Conservation (phyloP, 30 jellyfish, hydroid and myxozoan genomes). For the Aurelia aurita complex sp. Pacific region DNA sequence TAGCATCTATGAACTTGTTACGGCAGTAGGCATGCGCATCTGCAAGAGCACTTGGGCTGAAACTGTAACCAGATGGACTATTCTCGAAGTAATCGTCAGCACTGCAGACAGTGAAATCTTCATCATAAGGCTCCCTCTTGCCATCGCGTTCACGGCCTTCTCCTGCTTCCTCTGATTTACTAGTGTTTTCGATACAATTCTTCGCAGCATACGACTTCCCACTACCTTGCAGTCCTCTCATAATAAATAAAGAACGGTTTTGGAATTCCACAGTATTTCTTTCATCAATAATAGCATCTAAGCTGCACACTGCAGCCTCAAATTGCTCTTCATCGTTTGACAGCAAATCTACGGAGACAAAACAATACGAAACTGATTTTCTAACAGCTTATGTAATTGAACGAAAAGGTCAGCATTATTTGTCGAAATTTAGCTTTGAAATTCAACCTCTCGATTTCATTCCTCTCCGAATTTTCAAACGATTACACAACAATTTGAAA, state of each 20-base stretch:
- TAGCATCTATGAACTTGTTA: constrained; percentile 58
- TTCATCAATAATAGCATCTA: constrained; percentile 31
- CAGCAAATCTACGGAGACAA: constrained; percentile 23
- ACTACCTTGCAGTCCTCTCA: constrained; percentile 99
- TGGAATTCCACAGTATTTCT: background rate
- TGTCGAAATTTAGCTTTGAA: too few relatives aligned
- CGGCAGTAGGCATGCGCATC: constrained; percentile 89
- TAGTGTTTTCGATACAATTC: constrained; percentile 19
- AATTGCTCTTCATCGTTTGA: constrained; percentile 54
- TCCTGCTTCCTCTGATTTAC: background rate
- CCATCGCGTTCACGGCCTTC: background rate
- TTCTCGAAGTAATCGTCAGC: constrained; percentile 90
- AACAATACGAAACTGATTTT: background rate
- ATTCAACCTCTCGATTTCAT: too few relatives aligned
- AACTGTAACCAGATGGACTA: constrained; percentile 36
- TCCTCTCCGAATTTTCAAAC: too few relatives aligned
- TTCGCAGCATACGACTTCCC: constrained; percentile 74
- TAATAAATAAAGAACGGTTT: constrained; percentile 44
- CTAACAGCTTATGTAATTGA: too few relatives aligned
- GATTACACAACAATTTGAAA: too few relatives aligned
- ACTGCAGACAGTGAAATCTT: constrained; percentile 62
- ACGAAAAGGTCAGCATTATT: too few relatives aligned
- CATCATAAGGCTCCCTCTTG: background rate
- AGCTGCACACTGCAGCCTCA: constrained; percentile 37
- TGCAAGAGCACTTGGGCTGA: constrained; percentile 61